These are phyloP conservation scores for Cynoglossus semilaevis DNA, from an alignment of 2,113 vertebrate genomes.

Conservation along the genomic window DNA sequence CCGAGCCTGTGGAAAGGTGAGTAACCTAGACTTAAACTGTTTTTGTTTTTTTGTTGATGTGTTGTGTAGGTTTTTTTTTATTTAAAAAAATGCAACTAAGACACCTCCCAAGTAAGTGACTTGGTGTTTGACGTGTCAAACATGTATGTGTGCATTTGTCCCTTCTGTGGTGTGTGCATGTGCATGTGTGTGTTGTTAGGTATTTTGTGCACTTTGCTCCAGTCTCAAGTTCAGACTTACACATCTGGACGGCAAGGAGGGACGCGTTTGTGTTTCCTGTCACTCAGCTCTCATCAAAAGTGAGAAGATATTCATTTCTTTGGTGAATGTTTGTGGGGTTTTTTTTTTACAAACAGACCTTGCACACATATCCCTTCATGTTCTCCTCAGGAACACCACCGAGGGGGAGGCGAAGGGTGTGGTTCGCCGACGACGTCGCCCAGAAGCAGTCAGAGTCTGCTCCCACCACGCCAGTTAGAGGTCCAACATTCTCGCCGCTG, in stretches of 20 bases:
- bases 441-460: slow-evolving; percentile 88
- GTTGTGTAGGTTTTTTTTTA: neutral
- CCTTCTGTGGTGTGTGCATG: slow-evolving; percentile 22
- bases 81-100: neutral
- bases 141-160: neutral
- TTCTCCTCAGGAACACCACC: slow-evolving; percentile 72
- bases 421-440: slow-evolving; percentile 93
- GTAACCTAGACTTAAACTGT: neutral
- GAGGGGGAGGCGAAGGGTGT: slow-evolving; percentile 90
- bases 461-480: slow-evolving; percentile 83
- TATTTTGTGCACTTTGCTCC: slow-evolving; percentile 94
- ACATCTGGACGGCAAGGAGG: slow-evolving; percentile 96
- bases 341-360: neutral
- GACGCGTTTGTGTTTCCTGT: slow-evolving; percentile 93
- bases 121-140: slow-evolving; percentile 2
- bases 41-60: neutral
- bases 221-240: slow-evolving; percentile 90
- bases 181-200: slow-evolving; percentile 69
- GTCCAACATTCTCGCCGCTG: slow-evolving; percentile 79
- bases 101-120: neutral
- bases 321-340: neutral
- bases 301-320: slow-evolving; percentile 66
- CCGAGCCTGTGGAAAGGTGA: slow-evolving; percentile 97
- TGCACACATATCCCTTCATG: neutral
- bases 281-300: slow-evolving; percentile 91